Percentiles rank a stretch among this genome's conserved stretches.
Conservation (phyloP, 1,140 invertebrate species). For the Leptopilina clavipes region DNA sequence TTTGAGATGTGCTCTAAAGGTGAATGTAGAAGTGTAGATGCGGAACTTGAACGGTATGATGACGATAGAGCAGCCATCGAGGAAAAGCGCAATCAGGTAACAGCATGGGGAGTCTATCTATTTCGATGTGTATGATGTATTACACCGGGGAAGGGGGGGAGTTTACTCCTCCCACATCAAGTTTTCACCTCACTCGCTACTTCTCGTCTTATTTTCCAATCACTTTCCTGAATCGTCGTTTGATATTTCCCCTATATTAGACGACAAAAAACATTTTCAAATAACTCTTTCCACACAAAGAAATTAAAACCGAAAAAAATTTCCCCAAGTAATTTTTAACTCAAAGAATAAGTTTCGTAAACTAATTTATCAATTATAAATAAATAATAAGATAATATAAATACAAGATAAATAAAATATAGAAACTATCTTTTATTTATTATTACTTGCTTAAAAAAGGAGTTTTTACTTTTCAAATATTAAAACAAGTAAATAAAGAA, state of each 20-base stretch:
- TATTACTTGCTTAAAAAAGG: no score
- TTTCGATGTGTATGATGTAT: conserved; percentile 61
- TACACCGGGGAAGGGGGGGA: conserved; percentile 55
- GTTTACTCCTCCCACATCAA: conserved; percentile 45
- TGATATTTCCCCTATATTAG: neutral
- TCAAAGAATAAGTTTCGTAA: no score
- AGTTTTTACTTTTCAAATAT: no score
- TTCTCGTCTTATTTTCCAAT: conserved; percentile 15
- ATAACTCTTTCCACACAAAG: no score
- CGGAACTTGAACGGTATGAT: conserved; percentile 31
- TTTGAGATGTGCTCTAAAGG: neutral
- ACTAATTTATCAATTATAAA: no score
- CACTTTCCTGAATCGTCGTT: conserved; percentile 33
- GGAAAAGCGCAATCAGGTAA: conserved; percentile 67
- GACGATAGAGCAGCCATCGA: conserved; percentile 56
- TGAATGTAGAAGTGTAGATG: conserved; percentile 8
- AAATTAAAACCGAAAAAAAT: no score
- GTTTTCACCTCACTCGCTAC: conserved; percentile 38
- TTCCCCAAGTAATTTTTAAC: no score
- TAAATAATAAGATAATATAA: no score
- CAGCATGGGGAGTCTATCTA: conserved; percentile 58
- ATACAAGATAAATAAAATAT: no score
- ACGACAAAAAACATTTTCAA: conserved; percentile 41
- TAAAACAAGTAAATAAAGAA: no score
- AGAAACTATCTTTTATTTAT: no score